Evolutionary conservation across 2,113 vertebrate genomes (phyloP).

Genomic region (Geothlypis trichas): DNA sequence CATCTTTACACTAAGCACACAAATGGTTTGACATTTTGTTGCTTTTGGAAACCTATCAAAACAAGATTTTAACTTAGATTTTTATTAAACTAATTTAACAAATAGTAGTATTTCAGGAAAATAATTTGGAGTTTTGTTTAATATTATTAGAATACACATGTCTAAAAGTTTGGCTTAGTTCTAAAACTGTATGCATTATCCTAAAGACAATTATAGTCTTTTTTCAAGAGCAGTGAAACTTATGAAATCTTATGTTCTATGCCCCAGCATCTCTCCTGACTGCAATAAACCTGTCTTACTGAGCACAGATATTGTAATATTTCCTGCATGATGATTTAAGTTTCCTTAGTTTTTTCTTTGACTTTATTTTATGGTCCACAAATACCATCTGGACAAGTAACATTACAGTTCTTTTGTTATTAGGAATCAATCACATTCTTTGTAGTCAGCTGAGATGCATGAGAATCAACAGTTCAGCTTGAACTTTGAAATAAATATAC

Average conservation of each 20-base stretch:
- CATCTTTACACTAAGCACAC: background rate
- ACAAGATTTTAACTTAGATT: background rate
- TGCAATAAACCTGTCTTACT: background rate
- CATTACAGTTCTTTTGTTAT: background rate
- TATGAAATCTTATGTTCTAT: background rate
- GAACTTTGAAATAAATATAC: background rate
- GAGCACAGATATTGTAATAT: background rate
- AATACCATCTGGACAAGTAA: background rate
- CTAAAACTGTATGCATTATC: background rate
- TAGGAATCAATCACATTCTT: background rate
- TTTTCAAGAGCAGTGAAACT: background rate
- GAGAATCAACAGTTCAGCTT: background rate
- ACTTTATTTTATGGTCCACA: background rate
- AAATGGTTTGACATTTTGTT: background rate
- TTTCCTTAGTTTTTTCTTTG: background rate
- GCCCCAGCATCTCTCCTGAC: background rate
- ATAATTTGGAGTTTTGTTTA: background rate
- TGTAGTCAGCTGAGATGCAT: background rate
- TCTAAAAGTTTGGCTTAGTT: background rate
- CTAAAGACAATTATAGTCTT: background rate
- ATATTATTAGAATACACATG: background rate
- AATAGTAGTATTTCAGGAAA: background rate
- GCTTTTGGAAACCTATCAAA: background rate
- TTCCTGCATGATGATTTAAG: background rate
- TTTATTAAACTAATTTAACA: background rate